Base-by-base conservation (phyloP, 2,888 invertebrate genomes). In the Litoditis marina region DNA sequence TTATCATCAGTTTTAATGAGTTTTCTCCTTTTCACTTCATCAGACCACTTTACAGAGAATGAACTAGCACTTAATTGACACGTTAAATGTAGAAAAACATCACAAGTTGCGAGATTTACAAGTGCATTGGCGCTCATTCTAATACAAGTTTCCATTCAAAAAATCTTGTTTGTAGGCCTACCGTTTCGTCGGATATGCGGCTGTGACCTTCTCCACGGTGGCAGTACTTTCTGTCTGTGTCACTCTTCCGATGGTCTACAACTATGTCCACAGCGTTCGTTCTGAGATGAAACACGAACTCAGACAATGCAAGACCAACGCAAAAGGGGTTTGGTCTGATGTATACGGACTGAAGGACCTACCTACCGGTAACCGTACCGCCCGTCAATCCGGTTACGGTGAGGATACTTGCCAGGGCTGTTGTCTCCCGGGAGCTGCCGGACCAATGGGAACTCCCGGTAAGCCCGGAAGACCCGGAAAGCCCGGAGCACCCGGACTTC, bases 101-200 rank as follows among this genome's bases (percentile, higher is more conserved):
- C n/a, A n/a, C n/a, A n/a, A n/a, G n/a, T n/a, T n/a, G n/a, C n/a
- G n/a, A n/a, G n/a, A n/a, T n/a, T n/a, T n/a, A n/a, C n/a, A n/a
- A n/a, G n/a, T n/a, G n/a, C n/a, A n/a, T n/a, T n/a, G n/a, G n/a
- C n/a, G n/a, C n/a, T n/a, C n/a, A n/a, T n/a, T n/a, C n/a, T n/a
- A n/a, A n/a, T n/a, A n/a, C n/a, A n/a, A n/a, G n/a, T n/a, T n/a
- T n/a, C n/a, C n/a, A n/a, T n/a, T n/a, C n/a, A n/a, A n/a, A n/a
- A n/a, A n/a, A n/a, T n/a, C n/a, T n/a, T n/a, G n/a, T n/a, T 22
- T 57, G 11, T 7, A 78, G 68, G 80, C 80, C 39, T 80, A 80
- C 69, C 76, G 78, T 56, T 80, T 80, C 66, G 79, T 80, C 63
- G 79, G 80, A 63, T 80, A 80, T 60, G 77, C 80, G 52, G 78